Percentiles rank a stretch among this genome's conserved stretches.
These are phyloP conservation scores for Neoascia interrupta DNA, from an alignment of 2,888 invertebrate species.

Conservation along the genomic window DNA sequence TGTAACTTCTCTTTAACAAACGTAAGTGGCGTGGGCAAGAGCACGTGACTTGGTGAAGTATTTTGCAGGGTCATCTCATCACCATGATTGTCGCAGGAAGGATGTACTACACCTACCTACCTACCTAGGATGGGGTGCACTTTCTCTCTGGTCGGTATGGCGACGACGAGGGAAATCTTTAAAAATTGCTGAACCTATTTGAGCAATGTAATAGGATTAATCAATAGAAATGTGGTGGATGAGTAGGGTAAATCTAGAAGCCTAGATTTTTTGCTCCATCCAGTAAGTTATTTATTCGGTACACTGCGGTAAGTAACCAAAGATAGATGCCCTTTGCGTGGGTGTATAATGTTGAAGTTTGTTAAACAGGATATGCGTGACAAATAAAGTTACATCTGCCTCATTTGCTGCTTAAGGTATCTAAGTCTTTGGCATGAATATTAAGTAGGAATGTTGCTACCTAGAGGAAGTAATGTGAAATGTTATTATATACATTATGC, in stretches of 20 bases:
- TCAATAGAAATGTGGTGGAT: constrained; percentile 18
- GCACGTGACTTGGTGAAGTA: constrained; percentile 35
- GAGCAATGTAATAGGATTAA: constrained; percentile 33
- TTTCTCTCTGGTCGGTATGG: too few species aligned
- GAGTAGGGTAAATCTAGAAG: too few species aligned
- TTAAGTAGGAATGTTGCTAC: not conserved
- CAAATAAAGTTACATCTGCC: constrained; percentile 29
- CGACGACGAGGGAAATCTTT: constrained; percentile 6
- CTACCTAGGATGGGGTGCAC: not conserved
- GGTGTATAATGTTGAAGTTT: not conserved
- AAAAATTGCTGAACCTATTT: constrained; percentile 22
- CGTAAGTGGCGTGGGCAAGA: not conserved
- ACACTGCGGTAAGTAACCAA: not conserved
- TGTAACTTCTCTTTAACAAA: not conserved
- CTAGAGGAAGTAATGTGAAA: not conserved
- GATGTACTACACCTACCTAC: not conserved
- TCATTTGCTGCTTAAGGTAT: constrained; percentile 31
- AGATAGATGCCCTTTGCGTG: not conserved
- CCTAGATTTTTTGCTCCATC: too few species aligned
- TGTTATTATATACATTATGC: too few species aligned
- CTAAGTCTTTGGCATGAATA: constrained; percentile 7
- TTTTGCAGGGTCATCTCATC: constrained; percentile 10
- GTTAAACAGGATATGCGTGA: constrained; percentile 21
- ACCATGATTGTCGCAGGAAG: not conserved
- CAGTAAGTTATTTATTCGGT: too few species aligned